Base-by-base conservation (phyloP, 1,140 invertebrate species). In the Drosophila aff. region DNA sequence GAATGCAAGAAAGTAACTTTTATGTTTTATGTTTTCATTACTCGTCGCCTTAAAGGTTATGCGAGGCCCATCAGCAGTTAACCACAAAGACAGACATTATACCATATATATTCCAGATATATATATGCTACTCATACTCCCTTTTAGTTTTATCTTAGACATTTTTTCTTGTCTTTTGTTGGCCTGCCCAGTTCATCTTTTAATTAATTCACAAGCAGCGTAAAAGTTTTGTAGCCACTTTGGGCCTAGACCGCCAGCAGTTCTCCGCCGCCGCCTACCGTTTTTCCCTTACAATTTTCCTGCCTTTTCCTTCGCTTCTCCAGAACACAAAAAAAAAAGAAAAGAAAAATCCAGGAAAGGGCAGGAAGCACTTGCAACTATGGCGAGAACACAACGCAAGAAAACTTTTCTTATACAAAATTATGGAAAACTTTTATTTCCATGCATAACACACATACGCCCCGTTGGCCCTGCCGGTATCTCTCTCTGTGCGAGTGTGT, bases 401-500 rank as follows among this genome's bases (percentile, higher is more conserved):
- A 85, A 85, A 85, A 85, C 84, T 87, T 89, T 87, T 87, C 84
- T 87, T 87, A 87, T 87, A 87, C 84, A 87, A 87, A 87, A 87
- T 87, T 87, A 87, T 87, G 84, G 77, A 89, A 87, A 87, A 87
- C 67, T 87, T 87, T 87, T 89, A 89, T 89, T 89, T 87, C 73
- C 83, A 89, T 87, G 83, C 83, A 86, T 87, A 87, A 82, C 83
- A 86, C 76, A 76, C 65, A 66, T 73, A 64, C 71, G 52, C 63
- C 63, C 40, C n/a, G 63, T 66, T 74, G 49, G 40, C 63, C 63
- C 33, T 66, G 28, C 13, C 18, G 4, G 36, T 31, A 36, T 49
- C 23, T 49, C 7, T 31, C 28, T 49, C 23, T 49, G 3, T 64
- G 31, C 47, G 41, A n/a, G 31, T 40, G 6, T 46, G 15, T 43